A percentile compares a stretch with the other conserved stretches of the same genome.
phyloP scores from a whole-genome alignment of 2,113 vertebrate species.

The Pollachius pollachius region DNA sequence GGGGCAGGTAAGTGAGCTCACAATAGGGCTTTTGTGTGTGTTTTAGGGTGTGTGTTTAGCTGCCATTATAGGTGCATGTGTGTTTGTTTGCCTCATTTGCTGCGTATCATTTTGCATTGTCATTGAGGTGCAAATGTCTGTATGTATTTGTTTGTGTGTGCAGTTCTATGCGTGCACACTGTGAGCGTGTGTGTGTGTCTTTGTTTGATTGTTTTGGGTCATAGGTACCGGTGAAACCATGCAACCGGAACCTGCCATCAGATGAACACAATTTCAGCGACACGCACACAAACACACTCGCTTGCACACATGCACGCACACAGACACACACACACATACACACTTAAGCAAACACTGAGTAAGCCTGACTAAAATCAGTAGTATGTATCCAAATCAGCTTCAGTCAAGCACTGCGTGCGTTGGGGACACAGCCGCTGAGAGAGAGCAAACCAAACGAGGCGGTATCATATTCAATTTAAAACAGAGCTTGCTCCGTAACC shows the following conservation, averaged over 20 bases:
- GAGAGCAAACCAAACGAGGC: no score
- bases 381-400: not conserved
- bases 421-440: no score
- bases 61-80: not conserved
- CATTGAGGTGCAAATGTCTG: not conserved
- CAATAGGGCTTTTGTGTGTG: not conserved
- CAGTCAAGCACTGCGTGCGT: no score
- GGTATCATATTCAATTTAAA: no score
- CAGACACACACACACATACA: not conserved
- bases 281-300: not conserved
- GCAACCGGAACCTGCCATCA: no score
- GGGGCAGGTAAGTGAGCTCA: not conserved
- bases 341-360: slow-evolving; percentile 2
- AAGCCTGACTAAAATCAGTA: not conserved
- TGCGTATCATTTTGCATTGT: not conserved
- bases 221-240: not conserved
- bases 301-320: no score
- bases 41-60: not conserved
- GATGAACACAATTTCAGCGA: not conserved
- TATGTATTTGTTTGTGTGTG: slow-evolving; percentile 5
- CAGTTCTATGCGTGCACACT: not conserved
- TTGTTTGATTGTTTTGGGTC: not conserved
- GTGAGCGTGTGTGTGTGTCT: not conserved
- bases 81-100: not conserved
- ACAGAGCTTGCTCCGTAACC: no score